Base-by-base conservation (phyloP, 2,888 invertebrate genomes). In the Caenorhabditis sinica region DNA sequence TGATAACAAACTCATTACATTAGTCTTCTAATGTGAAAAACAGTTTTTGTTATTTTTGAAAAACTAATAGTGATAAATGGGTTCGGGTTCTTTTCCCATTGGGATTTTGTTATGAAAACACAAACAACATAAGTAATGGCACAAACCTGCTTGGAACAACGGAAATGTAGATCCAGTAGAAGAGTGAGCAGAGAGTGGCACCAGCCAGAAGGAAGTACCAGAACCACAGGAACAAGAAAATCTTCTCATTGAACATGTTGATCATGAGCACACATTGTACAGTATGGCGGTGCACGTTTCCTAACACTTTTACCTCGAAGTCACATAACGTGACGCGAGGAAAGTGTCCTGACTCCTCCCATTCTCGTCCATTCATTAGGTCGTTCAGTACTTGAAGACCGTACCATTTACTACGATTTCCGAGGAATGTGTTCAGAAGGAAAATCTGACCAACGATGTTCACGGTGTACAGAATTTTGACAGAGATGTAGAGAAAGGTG, bases 181-280 rank as follows among this genome's bases (percentile, higher is more conserved):
- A 88, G 23, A 92, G 86, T 9, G 91, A 92, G 88, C 91, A 93
- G 8, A 93, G 84, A 15, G 93, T 93, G 28, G 92, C 91, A 23
- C 89, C 90, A 28, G 91, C 92, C 30, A 93, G 82, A 28, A 93
- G 84, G 77, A 93, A 92, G 87, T 93, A 93, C 93, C 93, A 88
- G 83, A 88, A 88, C 92, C 93, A 93, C 28, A 93, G 86, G 86
- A 93, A 93, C 40, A 93, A 85, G 81, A 93, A 93, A 63, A 93
- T 92, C 80, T 92, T 92, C 86, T 92, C 92, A 74, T 92, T 92
- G 87, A 92, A 92, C 92, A 91, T 92, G 86, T 92, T 92, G 84
- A 93, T 93, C 92, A 93, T 93, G 13, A 93, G 86, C 23, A 93
- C 92, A 83, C 93, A 93, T 72, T 92, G 92, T 11, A 92, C 92